Conservation (phyloP, 2,797 vertebrate species). For the Lutjanus argentimaculatus region DNA sequence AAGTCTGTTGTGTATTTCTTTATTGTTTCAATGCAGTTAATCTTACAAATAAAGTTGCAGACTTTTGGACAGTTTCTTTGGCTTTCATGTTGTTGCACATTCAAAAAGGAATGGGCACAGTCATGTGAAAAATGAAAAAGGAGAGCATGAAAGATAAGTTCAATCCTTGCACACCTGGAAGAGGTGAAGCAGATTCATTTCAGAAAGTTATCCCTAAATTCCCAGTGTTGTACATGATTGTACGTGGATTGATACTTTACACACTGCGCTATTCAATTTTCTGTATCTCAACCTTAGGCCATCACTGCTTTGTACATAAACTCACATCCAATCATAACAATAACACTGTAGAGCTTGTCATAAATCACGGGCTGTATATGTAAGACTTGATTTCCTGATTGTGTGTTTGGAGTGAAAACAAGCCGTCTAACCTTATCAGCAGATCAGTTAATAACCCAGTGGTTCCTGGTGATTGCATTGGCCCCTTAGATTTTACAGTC, state of each 20-base stretch:
- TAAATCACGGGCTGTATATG: conserved; percentile 62
- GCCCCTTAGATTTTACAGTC: conserved; percentile 33
- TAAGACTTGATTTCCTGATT: conserved; percentile 73
- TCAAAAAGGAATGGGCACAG: neutral
- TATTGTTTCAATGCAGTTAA: neutral
- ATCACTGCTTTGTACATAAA: too few species aligned
- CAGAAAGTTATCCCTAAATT: neutral
- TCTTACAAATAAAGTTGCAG: neutral
- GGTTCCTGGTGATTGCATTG: conserved; percentile 62
- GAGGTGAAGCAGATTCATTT: neutral
- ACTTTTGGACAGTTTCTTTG: neutral
- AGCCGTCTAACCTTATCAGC: conserved; percentile 74
- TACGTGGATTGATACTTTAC: conserved; percentile 3
- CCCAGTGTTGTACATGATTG: too few species aligned
- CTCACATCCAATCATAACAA: too few species aligned
- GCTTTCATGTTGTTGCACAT: neutral
- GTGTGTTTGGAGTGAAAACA: conserved; percentile 79
- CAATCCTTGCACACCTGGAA: neutral
- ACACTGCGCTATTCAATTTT: too few species aligned
- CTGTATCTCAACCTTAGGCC: too few species aligned
- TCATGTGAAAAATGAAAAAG: neutral
- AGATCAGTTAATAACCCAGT: conserved; percentile 77
- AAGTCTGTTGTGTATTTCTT: neutral
- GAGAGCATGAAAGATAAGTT: neutral
- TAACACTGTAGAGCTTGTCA: conserved; percentile 46